A percentile compares a stretch with the other conserved stretches of the same genome.
Conservation (phyloP, 2,113 vertebrate species). For the Triplophysa dalaica region DNA sequence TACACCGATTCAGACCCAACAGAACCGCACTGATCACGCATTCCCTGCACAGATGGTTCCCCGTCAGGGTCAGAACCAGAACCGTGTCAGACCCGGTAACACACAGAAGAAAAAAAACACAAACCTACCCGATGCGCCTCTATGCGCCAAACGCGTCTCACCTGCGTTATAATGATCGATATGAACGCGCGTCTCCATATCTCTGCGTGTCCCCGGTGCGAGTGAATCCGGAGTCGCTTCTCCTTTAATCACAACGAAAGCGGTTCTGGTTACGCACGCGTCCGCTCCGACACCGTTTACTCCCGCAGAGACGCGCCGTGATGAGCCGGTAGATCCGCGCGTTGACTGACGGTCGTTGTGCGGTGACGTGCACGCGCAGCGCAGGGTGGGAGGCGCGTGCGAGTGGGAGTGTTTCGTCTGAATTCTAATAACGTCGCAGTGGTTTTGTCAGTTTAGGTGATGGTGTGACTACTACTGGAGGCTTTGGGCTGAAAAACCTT, state of each 20-base stretch:
- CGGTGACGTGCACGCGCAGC: conserved; percentile 12
- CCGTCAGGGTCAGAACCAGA: background rate
- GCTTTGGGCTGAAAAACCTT: no score
- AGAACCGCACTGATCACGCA: background rate
- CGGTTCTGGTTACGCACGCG: background rate
- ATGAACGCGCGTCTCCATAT: background rate
- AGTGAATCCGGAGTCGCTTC: background rate
- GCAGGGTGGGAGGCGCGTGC: conserved; percentile 5
- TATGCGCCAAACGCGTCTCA: conserved; percentile 25
- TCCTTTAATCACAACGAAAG: background rate
- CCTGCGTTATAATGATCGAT: background rate
- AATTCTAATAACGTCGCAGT: background rate
- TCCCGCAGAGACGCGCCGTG: background rate
- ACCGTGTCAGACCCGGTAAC: background rate
- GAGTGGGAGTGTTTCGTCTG: background rate
- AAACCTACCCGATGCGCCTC: background rate
- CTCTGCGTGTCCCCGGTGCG: background rate
- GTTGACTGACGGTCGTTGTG: background rate
- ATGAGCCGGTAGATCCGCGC: background rate
- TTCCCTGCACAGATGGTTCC: background rate
- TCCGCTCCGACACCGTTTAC: background rate
- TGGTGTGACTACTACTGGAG: no score
- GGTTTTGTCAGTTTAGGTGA: background rate
- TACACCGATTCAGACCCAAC: background rate
- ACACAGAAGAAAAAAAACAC: background rate